These are phyloP conservation scores for Ectropis crepuscularia DNA, from an alignment of 2,888 invertebrate species.

Conservation along the genomic window DNA sequence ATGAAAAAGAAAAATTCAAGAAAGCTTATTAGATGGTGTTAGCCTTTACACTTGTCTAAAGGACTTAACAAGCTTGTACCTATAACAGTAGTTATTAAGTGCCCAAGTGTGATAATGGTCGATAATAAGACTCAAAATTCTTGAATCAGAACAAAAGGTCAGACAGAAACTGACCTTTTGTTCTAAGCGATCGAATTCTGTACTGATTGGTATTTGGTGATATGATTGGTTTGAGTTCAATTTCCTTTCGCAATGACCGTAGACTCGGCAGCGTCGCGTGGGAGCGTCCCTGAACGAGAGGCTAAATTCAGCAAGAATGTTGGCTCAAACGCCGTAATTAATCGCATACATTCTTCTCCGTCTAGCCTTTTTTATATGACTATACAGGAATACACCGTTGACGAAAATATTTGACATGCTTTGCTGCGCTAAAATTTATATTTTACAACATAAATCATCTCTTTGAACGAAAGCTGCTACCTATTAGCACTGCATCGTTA, in stretches of 20 bases:
- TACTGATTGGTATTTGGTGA: background rate
- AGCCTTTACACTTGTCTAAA: too few species aligned
- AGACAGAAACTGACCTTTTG: too few species aligned
- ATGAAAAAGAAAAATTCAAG: too few species aligned
- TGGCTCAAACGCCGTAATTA: conserved; percentile 71
- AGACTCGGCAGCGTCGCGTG: conserved; percentile 32
- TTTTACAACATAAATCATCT: conserved; percentile 24
- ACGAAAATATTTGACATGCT: conserved; percentile 42
- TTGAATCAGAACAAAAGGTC: too few species aligned
- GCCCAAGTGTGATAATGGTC: too few species aligned
- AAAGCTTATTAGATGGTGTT: too few species aligned
- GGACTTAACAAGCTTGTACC: too few species aligned
- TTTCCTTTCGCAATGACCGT: conserved; percentile 29
- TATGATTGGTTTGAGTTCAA: conserved; percentile 17
- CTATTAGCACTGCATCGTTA: conserved; percentile 23
- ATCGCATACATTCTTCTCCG: conserved; percentile 63
- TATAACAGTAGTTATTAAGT: too few species aligned
- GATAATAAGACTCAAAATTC: too few species aligned
- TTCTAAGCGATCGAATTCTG: background rate
- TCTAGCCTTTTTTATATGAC: conserved; percentile 60
- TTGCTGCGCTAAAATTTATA: conserved; percentile 24
- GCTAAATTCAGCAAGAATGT: conserved; percentile 74
- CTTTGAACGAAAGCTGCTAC: conserved; percentile 20
- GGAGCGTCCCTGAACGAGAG: conserved; percentile 67
- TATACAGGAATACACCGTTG: conserved; percentile 43